Evolutionary conservation across 1,140 invertebrate genomes (phyloP), one percentile per base, ranked within the genome.

Genomic region (Monomorium pharaonis): DNA sequence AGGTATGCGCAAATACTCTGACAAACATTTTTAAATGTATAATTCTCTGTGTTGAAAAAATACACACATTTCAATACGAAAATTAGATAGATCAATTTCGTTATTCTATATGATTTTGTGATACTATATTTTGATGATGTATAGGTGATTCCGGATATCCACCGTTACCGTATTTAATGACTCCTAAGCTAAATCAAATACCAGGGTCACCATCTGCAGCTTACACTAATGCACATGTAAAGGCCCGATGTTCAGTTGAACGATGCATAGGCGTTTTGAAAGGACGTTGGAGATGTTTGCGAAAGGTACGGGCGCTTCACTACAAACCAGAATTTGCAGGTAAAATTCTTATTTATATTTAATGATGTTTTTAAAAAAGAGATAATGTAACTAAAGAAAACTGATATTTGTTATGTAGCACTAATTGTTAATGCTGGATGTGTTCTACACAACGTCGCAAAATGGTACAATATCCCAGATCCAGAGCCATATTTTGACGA

Each of bases 311-410:
- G n/a, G 56, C 56, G 44, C 67, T 30, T 47, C 42, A 42, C 21
- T 70, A 70, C 27, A 58, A 27, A 58, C 56, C 56, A 58, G 56
- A 58, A 21, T 58, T 58, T 58, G 56, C 56, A 58, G 56, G 56
- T 58, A 47, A 47, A 47, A 47, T 54, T 54, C 51, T n/a, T n/a
- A 21, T 54, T 47, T 47, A 14, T 47, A 3, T 47, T 47, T 47
- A 1, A 47, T 47, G 47, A 47, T 47, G 47, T 14, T 47, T 47
- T 47, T 14, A n/a, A n/a, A 16, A 47, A 47, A 47, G 47, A 14
- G 12, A 14, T 47, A 47, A 47, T 54, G 21, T 54, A n/a, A 54
- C 51, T 54, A 21, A 54, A 54, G n/a, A 54, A 54, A n/a, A 54
- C n/a, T n/a, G n/a, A 54, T 47, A 47, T 47, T 21, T 54, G 7